Conservation (phyloP, 2,888 invertebrate genomes). For the Papilio gigon region DNA sequence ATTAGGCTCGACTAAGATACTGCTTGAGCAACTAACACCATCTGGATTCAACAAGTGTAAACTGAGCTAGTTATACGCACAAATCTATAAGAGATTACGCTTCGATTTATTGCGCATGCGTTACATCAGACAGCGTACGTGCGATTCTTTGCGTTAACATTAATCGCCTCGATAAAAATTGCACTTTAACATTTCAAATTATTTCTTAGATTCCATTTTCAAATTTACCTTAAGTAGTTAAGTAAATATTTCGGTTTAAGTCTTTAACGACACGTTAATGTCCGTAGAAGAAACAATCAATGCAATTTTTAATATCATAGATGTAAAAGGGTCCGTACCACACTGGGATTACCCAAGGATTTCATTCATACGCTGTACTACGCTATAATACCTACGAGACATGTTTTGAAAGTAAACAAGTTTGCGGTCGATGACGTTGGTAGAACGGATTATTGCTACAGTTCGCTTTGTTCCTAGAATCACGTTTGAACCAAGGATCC, state of each 20-base stretch:
- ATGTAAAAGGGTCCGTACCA: slow-evolving; percentile 35
- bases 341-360: slow-evolving; percentile 64
- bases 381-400: slow-evolving; percentile 49
- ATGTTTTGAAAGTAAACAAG: slow-evolving; percentile 64
- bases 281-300: background rate
- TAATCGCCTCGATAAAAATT: background rate
- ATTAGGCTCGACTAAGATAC: too few relatives aligned
- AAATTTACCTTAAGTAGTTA: background rate
- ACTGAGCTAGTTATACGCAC: too few relatives aligned
- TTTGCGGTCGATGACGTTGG: slow-evolving; percentile 56
- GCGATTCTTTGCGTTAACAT: background rate
- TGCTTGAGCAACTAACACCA: too few relatives aligned
- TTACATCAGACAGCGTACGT: slow-evolving; percentile 16
- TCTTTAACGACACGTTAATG: too few relatives aligned
- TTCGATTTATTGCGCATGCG: background rate
- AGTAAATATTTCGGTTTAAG: too few relatives aligned
- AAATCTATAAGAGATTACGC: slow-evolving; percentile 34
- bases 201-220: background rate
- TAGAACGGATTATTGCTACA: slow-evolving; percentile 42
- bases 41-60: too few relatives aligned
- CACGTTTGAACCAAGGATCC: slow-evolving; percentile 8
- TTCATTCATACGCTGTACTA: slow-evolving; percentile 65
- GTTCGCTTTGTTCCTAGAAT: slow-evolving; percentile 26
- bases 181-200: background rate
- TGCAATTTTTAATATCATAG: background rate